Base-by-base conservation (phyloP, 2,113 vertebrate genomes). In the Chunga burmeisteri region DNA sequence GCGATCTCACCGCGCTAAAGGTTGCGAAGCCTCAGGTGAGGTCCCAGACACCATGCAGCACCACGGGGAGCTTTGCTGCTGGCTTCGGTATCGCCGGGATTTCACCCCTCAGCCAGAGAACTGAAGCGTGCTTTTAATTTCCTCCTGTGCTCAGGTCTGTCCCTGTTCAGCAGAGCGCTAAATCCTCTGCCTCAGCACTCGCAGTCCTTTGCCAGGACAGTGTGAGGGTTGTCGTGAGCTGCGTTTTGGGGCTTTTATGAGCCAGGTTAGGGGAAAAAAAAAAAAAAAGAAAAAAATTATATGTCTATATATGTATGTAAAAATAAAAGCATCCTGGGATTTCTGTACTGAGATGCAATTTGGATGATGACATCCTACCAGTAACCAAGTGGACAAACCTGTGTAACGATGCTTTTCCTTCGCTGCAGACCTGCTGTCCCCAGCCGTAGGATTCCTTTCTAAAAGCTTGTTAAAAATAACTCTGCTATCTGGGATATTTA, bases 1-100 rank as follows among this genome's bases (percentile, higher is more conserved):
- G 1, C 1, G 2, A 17, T 77, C 72, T 74, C 42, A 2, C 49
- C 4, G 4, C 6, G 1, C 38, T 47, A 1, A 53, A 46, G 73
- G 46, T 66, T 66, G 30, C 3, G 8, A 29, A 66, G 47, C 58
- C 46, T 44, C 47, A 10, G 77, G n/a, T 82, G 88, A 78, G 63
- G 49, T 91, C 61, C 52, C 42, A 32, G 16, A 27, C 26, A 20
- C 52, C 6, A 8, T 4, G 3, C 22, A n/a, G 58, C 65, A 7
- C 30, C 20, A 27, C 1, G 5, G 34, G 66, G 72, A 87, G 32
- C 47, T 56, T 55, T 61, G 52, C 40, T 18, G 20, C 30, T 40
- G 73, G 61, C 18, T 74, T 47, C 0, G 0, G 21, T 16, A 3
- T 40, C 4, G 3, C 62, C 1, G 10, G 55, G 49, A 40, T 58